Base-by-base conservation (phyloP, 2,113 vertebrate species). In the Limanda limanda region DNA sequence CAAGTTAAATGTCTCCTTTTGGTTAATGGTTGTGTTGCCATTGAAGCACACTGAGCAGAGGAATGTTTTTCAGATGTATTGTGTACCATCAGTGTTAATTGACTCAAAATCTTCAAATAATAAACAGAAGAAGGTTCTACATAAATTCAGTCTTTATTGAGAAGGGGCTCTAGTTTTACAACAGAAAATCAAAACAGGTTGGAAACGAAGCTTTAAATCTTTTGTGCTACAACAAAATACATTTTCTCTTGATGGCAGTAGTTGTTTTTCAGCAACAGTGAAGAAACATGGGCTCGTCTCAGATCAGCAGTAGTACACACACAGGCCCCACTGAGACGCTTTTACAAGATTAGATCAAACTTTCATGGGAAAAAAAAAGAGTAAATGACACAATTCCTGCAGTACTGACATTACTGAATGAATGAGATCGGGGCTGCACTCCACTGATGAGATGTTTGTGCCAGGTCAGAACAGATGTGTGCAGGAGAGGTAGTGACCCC, bases 81-180 rank as follows among this genome's bases (percentile, higher is more conserved):
- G 7, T 55, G 23, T 14, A 1, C n/a, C 1, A 7, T 18, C 56
- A n/a, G 7, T 17, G 1, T 12, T 3, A 6, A 24, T 65, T 37
- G 9, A 20, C n/a, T 60, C 18, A 42, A 8, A 42, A n/a, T 67
- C 31, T 14, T 71, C 7, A 20, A 74, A 84, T 35, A 54, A 81
- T 2, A 3, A 74, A 59, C 45, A 27, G 4, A 52, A 67, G 3
- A 52, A 5, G 17, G 0, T 37, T 65, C 18, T 84, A 71, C 23
- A 80, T 21, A 88, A 91, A 89, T 56, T 14, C 78, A 70, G n/a
- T 68, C 21, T 91, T 91, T 93, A 89, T 90, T 91, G 40, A 68
- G 8, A 67, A 63, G 5, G 47, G 25, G 58, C 42, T 37, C 5
- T 27, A 15, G 40, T 63, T 76, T 68, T 35, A 62, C 2, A 62